phyloP scores from a whole-genome alignment of 2,113 vertebrate genomes.

The Phyllostomus discolor region DNA sequence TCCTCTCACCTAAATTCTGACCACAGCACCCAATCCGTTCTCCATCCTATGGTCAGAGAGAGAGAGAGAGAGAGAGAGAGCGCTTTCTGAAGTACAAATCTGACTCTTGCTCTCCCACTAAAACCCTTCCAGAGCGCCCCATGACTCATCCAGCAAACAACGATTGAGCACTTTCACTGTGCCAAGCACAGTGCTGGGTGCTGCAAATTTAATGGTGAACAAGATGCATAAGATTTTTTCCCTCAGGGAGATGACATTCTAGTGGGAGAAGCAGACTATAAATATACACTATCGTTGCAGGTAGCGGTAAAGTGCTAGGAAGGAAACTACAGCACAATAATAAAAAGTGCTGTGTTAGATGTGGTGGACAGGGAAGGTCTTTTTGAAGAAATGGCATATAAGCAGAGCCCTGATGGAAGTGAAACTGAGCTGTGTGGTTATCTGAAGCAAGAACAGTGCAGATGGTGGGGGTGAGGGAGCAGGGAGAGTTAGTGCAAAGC shows the following conservation, averaged over 20 bases:
- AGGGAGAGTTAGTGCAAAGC: neutral
- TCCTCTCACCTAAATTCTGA: neutral
- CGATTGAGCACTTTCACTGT: neutral
- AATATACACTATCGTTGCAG: neutral
- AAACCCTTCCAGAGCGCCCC: neutral
- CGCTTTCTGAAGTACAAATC: neutral
- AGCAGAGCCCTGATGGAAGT: neutral
- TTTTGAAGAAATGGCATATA: neutral
- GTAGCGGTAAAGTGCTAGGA: neutral
- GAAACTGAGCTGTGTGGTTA: neutral
- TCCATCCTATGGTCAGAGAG: neutral
- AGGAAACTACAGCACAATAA: slow-evolving; percentile 25
- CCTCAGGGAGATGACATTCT: neutral
- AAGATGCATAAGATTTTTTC: slow-evolving; percentile 12
- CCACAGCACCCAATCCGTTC: neutral
- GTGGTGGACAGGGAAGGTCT: neutral
- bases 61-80: neutral
- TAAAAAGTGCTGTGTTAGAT: slow-evolving; percentile 6
- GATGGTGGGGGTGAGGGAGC: neutral
- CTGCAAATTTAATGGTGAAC: neutral
- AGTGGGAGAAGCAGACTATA: neutral
- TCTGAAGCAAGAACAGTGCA: neutral
- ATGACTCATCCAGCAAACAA: neutral
- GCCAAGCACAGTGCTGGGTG: neutral
- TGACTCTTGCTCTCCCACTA: neutral